A percentile compares a stretch with the other conserved stretches of the same genome.
Conservation (phyloP, 2,113 vertebrate genomes). For the Lagopus muta region DNA sequence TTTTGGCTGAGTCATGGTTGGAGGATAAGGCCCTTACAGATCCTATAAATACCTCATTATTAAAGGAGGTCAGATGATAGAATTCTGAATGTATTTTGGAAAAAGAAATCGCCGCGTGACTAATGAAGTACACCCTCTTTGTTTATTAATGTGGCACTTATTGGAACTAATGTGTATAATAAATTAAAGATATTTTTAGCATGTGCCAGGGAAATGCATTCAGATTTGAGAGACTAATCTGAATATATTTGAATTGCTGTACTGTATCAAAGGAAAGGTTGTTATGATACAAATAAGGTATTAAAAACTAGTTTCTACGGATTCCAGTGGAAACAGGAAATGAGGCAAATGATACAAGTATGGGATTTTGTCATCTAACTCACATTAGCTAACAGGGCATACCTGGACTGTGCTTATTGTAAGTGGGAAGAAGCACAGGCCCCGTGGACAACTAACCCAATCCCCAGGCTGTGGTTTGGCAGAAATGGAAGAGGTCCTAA, state of each 20-base stretch:
- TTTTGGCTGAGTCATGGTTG: conserved; percentile 68
- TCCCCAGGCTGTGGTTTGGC: background rate
- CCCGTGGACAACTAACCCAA: background rate
- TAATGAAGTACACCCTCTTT: conserved; percentile 13
- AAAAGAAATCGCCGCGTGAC: conserved; percentile 24
- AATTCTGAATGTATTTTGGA: conserved; percentile 61
- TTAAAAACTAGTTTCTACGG: background rate
- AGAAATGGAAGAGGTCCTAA: background rate
- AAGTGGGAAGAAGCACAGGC: background rate
- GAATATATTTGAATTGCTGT: conserved; percentile 10
- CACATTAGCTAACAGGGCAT: background rate
- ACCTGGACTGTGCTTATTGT: background rate
- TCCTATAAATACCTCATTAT: conserved; percentile 70
- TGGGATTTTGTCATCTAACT: background rate
- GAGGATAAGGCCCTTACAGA: conserved; percentile 56
- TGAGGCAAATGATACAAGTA: background rate
- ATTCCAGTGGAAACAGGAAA: background rate
- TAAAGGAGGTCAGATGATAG: conserved; percentile 35
- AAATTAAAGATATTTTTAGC: conserved; percentile 59
- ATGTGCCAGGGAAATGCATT: background rate
- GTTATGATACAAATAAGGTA: background rate
- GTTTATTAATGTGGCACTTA: conserved; percentile 48
- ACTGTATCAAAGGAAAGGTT: background rate
- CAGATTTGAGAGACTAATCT: conserved; percentile 16
- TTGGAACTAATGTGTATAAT: conserved; percentile 7